Conservation (phyloP, 2,888 invertebrate species). For the Lithophane leautieri region DNA sequence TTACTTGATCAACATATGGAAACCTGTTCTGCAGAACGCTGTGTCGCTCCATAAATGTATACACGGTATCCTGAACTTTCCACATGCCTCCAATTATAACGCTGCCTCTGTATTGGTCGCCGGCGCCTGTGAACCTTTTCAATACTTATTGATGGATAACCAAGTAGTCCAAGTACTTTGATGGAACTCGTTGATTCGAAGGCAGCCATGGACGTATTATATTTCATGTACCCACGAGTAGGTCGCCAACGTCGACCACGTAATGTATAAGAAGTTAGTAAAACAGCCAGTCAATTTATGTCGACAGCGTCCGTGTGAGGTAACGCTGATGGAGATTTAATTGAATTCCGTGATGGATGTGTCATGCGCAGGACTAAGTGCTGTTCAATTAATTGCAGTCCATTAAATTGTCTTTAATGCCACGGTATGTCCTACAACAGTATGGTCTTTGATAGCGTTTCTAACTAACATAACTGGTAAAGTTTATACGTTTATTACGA, state of each 20-base stretch:
- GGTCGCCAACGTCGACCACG: conserved; percentile 70
- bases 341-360: conserved; percentile 68
- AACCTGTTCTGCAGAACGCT: conserved; percentile 74
- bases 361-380: conserved; percentile 44
- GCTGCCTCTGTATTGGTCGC: conserved; percentile 48
- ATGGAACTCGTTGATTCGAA: conserved; percentile 46
- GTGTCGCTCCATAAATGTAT: conserved; percentile 72
- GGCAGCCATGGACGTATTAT: conserved; percentile 71
- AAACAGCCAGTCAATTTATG: conserved; percentile 71
- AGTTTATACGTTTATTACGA: conserved; percentile 33
- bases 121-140: conserved; percentile 55
- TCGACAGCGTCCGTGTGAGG: conserved; percentile 73
- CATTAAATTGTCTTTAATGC: conserved; percentile 50
- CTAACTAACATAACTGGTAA: conserved; percentile 23
- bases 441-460: conserved; percentile 36
- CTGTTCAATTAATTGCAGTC: conserved; percentile 50
- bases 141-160: conserved; percentile 47
- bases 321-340: conserved; percentile 72
- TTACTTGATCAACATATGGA: conserved; percentile 71
- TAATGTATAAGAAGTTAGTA: conserved; percentile 51
- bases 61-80: conserved; percentile 77
- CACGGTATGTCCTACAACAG: conserved; percentile 37
- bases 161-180: conserved; percentile 37
- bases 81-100: conserved; percentile 74
- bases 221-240: conserved; percentile 69